Percentiles rank a stretch among this genome's conserved stretches.
Conservation (phyloP, 2,888 invertebrate species). For the Platynereis dumerilii region DNA sequence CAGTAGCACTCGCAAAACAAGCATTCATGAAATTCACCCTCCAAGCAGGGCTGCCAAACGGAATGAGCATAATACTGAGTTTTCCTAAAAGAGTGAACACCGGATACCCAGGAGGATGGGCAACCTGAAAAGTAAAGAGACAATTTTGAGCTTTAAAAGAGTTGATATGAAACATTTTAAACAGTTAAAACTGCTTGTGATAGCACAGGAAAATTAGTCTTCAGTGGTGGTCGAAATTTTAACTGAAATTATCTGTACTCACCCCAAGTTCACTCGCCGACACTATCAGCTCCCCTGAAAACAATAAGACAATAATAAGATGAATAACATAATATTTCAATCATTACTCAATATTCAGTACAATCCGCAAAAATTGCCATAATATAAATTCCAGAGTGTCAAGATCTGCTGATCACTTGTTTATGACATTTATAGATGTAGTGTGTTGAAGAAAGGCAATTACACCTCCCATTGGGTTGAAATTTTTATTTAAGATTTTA, state of each 20-base stretch:
- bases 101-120: conserved; percentile 63
- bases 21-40: conserved; percentile 54
- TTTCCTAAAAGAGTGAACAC: conserved; percentile 53
- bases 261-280: conserved; percentile 55
- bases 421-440: no score
- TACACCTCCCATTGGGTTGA: background rate
- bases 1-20: conserved; percentile 43
- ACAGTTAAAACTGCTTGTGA: background rate
- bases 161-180: conserved; percentile 56
- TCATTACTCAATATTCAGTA: no score
- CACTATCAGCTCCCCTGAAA: conserved; percentile 53
- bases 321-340: conserved; percentile 10
- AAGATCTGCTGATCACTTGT: no score
- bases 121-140: conserved; percentile 51
- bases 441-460: no score
- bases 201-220: background rate
- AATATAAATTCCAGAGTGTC: no score
- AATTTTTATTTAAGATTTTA: no score
- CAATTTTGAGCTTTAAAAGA: background rate
- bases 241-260: no score
- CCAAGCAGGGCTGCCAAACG: conserved; percentile 52
- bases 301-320: background rate
- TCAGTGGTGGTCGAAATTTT: background rate
- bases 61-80: conserved; percentile 43
- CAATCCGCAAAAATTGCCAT: no score